Evolutionary conservation across 2,797 vertebrate genomes (phyloP).

Genomic region (Myiotriccus ornatus): DNA sequence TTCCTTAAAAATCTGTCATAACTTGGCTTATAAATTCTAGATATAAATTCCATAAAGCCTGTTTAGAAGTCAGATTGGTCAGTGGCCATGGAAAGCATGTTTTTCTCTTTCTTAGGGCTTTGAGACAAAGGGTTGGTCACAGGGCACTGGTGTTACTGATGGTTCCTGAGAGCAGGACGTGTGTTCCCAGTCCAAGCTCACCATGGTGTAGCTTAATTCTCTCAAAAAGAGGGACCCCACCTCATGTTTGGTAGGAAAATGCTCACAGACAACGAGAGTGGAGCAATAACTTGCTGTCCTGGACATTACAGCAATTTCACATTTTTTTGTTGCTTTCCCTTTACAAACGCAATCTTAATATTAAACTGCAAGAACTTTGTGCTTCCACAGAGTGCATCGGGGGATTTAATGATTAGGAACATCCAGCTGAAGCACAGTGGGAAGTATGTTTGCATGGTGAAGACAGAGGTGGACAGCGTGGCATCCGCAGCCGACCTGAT

Average conservation of each 20-base stretch:
- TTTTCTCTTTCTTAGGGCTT: not conserved
- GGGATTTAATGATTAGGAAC: slow-evolving; percentile 94
- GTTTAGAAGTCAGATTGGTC: not conserved
- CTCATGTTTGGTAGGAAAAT: not conserved
- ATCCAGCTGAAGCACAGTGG: slow-evolving; percentile 92
- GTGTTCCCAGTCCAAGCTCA: fast-evolving
- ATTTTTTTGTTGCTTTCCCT: not conserved
- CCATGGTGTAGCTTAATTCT: not conserved
- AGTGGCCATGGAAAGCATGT: not conserved
- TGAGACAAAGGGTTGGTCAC: not conserved
- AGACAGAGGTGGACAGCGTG: slow-evolving; percentile 90
- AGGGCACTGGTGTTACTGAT: not conserved
- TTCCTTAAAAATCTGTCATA: not conserved
- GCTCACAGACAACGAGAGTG: fast-evolving
- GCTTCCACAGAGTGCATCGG: slow-evolving; percentile 83
- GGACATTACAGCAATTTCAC: not conserved
- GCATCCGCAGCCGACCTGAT: slow-evolving; percentile 89
- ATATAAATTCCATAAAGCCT: not conserved
- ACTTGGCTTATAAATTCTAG: not conserved
- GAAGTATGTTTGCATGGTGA: slow-evolving; percentile 89
- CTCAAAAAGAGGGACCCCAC: fast-evolving
- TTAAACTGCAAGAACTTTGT: not conserved
- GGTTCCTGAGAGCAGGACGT: not conserved
- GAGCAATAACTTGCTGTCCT: not conserved
- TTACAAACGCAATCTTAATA: not conserved